phyloP scores from a whole-genome alignment of 2,797 vertebrate species.

The Sebastes nivosus region DNA sequence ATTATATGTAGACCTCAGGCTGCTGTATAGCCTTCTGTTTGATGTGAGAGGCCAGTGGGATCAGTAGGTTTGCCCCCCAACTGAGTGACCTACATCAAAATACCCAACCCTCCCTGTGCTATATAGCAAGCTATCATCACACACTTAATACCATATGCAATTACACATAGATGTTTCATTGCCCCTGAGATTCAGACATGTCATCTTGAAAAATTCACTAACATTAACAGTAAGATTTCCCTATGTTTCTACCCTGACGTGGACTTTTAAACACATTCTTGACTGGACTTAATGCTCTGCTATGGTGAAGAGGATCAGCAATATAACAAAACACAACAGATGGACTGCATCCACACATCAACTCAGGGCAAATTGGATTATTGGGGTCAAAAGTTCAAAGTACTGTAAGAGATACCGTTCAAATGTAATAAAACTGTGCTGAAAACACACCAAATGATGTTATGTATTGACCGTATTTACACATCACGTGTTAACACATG shows the following conservation, averaged over 20 bases:
- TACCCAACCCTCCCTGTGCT: background rate
- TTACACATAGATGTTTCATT: background rate
- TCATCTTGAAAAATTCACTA: background rate
- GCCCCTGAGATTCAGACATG: background rate
- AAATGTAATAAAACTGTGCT: background rate
- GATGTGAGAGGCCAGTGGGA: conserved; percentile 21
- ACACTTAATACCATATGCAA: background rate
- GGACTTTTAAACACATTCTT: background rate
- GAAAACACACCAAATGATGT: background rate
- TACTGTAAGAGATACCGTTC: background rate
- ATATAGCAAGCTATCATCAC: background rate
- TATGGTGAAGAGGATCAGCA: background rate
- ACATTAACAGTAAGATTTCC: background rate
- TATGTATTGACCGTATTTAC: background rate
- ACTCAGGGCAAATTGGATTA: conserved; percentile 2
- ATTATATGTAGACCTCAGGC: conserved; percentile 30
- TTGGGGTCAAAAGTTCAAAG: conserved; percentile 7
- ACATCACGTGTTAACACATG: background rate
- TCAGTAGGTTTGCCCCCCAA: background rate
- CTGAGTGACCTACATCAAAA: conserved; percentile 28
- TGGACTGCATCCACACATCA: background rate
- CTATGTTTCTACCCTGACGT: background rate
- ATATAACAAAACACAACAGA: background rate
- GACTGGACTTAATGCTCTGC: background rate
- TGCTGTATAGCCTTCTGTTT: conserved; percentile 16